phyloP scores from a whole-genome alignment of 2,797 vertebrate species.

The Phrynocephalus forsythii region DNA sequence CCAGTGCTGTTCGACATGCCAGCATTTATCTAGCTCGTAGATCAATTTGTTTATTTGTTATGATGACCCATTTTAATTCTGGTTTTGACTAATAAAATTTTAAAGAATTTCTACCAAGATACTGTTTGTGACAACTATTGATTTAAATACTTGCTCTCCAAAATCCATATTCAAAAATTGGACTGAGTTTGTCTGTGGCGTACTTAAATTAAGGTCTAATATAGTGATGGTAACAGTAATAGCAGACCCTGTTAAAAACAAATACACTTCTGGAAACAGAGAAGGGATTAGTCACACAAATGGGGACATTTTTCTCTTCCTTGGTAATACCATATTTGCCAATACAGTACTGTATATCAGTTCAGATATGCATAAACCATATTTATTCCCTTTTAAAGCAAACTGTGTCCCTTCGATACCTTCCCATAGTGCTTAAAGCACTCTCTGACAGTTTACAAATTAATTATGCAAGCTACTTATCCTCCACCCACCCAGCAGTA shows the following conservation, averaged over 20 bases:
- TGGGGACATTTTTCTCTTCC: not conserved
- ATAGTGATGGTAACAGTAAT: not conserved
- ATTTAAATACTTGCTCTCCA: not conserved
- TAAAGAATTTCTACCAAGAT: not conserved
- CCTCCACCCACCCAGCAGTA: too few relatives aligned
- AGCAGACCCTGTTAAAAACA: not conserved
- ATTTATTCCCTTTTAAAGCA: not conserved
- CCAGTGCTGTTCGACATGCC: not conserved
- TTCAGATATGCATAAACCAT: not conserved
- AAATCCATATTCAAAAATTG: not conserved
- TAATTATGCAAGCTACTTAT: too few relatives aligned
- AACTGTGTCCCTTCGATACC: too few relatives aligned
- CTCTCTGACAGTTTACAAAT: too few relatives aligned
- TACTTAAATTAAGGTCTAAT: not conserved
- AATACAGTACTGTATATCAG: not conserved
- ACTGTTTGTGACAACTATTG: not conserved
- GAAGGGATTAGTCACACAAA: not conserved
- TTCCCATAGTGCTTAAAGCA: too few relatives aligned
- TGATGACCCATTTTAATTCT: not conserved
- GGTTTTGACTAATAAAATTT: constrained; percentile 24
- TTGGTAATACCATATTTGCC: not conserved
- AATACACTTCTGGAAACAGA: not conserved
- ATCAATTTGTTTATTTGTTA: not conserved
- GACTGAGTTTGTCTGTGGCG: not conserved
- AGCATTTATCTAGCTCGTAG: not conserved